These are phyloP conservation scores for Epinephelus awoara DNA, from an alignment of 2,797 vertebrate species.

Conservation along the genomic window DNA sequence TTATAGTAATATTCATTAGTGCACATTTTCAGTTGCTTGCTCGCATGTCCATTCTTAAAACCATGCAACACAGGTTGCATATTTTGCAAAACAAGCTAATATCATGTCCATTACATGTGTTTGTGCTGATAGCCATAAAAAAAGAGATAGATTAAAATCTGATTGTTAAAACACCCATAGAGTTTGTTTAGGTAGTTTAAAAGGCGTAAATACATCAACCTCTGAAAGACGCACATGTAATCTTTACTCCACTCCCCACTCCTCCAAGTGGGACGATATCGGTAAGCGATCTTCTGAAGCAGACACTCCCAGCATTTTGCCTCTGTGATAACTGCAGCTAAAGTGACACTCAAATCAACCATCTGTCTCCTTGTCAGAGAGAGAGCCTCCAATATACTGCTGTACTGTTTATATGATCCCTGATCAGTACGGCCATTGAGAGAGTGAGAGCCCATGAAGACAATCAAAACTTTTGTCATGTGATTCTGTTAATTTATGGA, in stretches of 20 bases:
- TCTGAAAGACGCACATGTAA: too few relatives aligned
- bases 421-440: not conserved
- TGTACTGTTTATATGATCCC: not conserved
- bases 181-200: not conserved
- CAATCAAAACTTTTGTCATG: too few relatives aligned
- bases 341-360: not conserved
- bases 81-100: too few relatives aligned
- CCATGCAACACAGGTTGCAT: too few relatives aligned
- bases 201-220: too few relatives aligned
- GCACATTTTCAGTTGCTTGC: too few relatives aligned
- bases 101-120: too few relatives aligned
- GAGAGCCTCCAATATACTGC: not conserved
- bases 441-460: not conserved
- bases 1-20: too few relatives aligned
- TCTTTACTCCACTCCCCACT: too few relatives aligned
- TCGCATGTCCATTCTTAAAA: too few relatives aligned
- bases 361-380: not conserved
- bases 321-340: not conserved
- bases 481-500: too few relatives aligned
- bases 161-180: not conserved
- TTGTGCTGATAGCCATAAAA: too few relatives aligned
- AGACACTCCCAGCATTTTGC: not conserved
- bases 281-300: not conserved
- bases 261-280: not conserved
- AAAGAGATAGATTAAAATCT: not conserved